Evolutionary conservation across 2,797 vertebrate genomes (phyloP).

Genomic region (Graptemys geographica): DNA sequence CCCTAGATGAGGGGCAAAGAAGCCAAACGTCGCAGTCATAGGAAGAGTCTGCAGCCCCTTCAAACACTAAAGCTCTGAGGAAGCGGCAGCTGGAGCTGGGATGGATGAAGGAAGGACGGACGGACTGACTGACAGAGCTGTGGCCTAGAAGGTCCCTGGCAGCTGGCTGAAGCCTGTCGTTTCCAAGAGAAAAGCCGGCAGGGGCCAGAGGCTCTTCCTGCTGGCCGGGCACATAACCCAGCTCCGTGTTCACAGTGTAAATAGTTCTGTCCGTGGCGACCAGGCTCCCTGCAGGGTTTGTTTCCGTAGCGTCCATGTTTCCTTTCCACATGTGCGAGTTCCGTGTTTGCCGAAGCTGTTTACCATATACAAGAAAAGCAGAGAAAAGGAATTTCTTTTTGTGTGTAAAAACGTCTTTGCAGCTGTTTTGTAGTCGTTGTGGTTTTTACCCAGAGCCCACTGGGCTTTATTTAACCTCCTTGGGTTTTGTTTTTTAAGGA

Average conservation of each 20-base stretch:
- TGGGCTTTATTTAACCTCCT: slow-evolving; percentile 64
- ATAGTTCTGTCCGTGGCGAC: slow-evolving; percentile 26
- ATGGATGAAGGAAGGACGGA: background rate
- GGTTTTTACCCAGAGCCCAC: slow-evolving; percentile 57
- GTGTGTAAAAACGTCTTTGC: slow-evolving; percentile 71
- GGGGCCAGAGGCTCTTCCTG: background rate
- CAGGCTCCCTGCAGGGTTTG: background rate
- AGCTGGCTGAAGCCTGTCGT: background rate
- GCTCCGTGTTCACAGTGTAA: slow-evolving; percentile 47
- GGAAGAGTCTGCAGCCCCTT: slow-evolving; percentile 4
- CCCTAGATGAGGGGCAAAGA: background rate
- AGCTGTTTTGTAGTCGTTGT: slow-evolving; percentile 73
- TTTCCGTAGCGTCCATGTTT: background rate
- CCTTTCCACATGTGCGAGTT: background rate
- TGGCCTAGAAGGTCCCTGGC: background rate
- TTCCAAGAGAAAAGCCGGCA: background rate
- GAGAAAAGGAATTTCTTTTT: slow-evolving; percentile 4
- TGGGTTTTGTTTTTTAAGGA: slow-evolving; percentile 74
- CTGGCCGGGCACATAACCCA: background rate
- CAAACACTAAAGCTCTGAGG: accelerated
- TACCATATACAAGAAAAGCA: background rate
- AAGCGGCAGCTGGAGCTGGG: slow-evolving; percentile 21
- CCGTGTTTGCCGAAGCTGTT: background rate
- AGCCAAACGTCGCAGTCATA: accelerated
- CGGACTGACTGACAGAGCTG: background rate